Base-by-base conservation (phyloP, 1,140 invertebrate species). In the Bradynema listronoti region DNA sequence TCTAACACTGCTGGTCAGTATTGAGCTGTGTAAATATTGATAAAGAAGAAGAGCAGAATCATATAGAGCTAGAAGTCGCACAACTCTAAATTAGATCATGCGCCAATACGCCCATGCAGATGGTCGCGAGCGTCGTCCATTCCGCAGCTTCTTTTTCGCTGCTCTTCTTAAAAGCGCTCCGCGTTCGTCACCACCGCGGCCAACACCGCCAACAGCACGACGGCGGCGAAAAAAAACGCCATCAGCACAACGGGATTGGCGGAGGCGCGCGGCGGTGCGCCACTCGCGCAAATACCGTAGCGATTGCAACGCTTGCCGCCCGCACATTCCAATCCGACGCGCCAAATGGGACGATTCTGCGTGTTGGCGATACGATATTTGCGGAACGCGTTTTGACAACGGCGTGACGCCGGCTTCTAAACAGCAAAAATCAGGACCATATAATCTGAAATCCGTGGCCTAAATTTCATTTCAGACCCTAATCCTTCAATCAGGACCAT, bases 281-380 rank as follows among this genome's bases (percentile, higher is more conserved):
- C 52, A 29, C 70, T 58, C n/a, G 64, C 45, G 60, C 74, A 77
- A 34, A 77, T 61, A 19, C 74, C 74, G 49, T 71, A 77, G 19
- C 73, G 63, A 61, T 77, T 77, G 57, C 74, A 77, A 2, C 69
- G 68, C 53, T 77, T 78, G n/a, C 74, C 74, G 16, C 76, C 76
- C n/a, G 73, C 70, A 56, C 74, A 77, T 6, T 75, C 71, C 27
- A 77, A 54, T 1, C 76, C 74, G 7, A 77, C 70, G 9, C 74
- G 39, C 71, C 74, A 77, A 33, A 77, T 74, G 36, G 74, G 74
- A 14, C 75, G 71, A 45, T 71, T 55, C 29, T 73, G 66, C 45
- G 59, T 46, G 24, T 71, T 68, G 29, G 60, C 53, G 9, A 77
- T 73, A 30, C 70, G 68, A 50, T 78, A 77, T 43, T 72, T 71